These are phyloP conservation scores for Salvelinus fontinalis DNA, from an alignment of 2,113 vertebrate genomes.

Conservation along the genomic window DNA sequence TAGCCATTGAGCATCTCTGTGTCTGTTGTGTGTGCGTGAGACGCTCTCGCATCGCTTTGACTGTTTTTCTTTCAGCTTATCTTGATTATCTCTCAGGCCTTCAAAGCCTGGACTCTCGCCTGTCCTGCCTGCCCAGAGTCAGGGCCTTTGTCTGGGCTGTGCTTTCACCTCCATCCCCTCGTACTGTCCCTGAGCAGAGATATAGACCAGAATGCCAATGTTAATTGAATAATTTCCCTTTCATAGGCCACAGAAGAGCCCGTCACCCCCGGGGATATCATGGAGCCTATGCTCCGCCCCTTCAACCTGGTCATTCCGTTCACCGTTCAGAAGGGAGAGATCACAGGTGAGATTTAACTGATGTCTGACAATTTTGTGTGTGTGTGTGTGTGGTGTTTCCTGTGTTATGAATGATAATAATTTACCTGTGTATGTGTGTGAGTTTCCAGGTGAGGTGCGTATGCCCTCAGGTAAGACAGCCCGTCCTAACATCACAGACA, in stretches of 20 bases:
- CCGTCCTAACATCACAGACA: slow-evolving; percentile 88
- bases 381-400: no score
- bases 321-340: slow-evolving; percentile 90
- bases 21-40: background rate
- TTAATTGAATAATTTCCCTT: slow-evolving; percentile 37
- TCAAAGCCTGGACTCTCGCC: background rate
- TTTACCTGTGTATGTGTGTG: no score
- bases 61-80: slow-evolving; percentile 25
- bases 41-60: background rate
- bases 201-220: slow-evolving; percentile 20
- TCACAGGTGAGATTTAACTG: slow-evolving; percentile 79
- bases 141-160: background rate
- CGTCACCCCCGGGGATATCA: slow-evolving; percentile 76
- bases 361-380: background rate
- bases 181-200: slow-evolving; percentile 7
- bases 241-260: slow-evolving; percentile 90
- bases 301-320: slow-evolving; percentile 95
- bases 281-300: slow-evolving; percentile 85
- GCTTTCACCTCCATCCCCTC: slow-evolving; percentile 3
- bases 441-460: slow-evolving; percentile 84
- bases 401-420: background rate
- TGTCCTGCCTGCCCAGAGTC: background rate
- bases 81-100: background rate
- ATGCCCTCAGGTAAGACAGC: slow-evolving; percentile 95
- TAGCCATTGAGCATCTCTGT: background rate